Evolutionary conservation across 2,888 invertebrate genomes (phyloP).

Genomic region (Amitus sp.): DNA sequence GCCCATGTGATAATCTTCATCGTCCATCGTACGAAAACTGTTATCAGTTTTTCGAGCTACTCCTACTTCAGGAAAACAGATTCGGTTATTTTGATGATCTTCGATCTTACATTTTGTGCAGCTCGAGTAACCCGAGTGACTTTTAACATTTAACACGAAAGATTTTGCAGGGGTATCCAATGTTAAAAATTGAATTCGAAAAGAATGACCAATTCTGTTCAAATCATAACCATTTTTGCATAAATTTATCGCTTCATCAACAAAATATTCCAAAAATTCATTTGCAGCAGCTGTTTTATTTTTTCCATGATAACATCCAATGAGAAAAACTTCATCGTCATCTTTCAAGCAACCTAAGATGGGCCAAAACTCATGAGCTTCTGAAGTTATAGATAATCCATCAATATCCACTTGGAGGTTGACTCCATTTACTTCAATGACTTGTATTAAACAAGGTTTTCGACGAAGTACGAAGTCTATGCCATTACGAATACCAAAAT

Average conservation of each 20-base stretch:
- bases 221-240: constrained; percentile 14
- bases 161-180: neutral
- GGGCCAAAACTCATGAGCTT: constrained; percentile 12
- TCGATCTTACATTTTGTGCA: neutral
- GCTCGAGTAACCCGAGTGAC: neutral
- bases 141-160: neutral
- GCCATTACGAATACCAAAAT: constrained; percentile 4
- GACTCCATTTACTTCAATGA: neutral
- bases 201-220: neutral
- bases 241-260: constrained; percentile 23
- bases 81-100: neutral
- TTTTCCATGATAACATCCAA: constrained; percentile 4
- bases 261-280: neutral
- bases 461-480: neutral
- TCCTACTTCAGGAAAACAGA: neutral
- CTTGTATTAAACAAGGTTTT: neutral
- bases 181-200: constrained; percentile 15
- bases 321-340: neutral
- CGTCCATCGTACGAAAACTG: neutral
- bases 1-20: neutral
- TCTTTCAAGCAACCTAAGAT: constrained; percentile 3
- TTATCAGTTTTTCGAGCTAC: neutral
- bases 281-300: neutral
- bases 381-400: constrained; percentile 13
- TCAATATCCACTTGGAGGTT: constrained; percentile 7